Evolutionary conservation across 2,888 invertebrate species (phyloP).

Genomic region (Zaprionus obscuricornis): DNA sequence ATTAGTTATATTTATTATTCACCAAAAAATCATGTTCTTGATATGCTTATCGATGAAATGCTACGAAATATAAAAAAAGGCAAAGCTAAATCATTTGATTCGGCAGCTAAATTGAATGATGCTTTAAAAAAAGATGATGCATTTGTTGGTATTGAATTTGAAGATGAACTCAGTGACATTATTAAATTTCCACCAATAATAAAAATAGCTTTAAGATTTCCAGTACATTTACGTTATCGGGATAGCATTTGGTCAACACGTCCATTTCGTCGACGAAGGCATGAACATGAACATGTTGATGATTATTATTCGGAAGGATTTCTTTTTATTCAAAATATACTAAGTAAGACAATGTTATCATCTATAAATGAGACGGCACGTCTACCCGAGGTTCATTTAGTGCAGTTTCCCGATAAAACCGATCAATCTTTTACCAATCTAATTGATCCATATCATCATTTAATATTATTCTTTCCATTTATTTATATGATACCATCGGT

Average conservation of each 20-base stretch:
- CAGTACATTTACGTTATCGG: too few species aligned
- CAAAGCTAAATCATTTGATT: background rate
- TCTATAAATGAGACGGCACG: background rate
- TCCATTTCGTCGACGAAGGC: background rate
- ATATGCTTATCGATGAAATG: background rate
- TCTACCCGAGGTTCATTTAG: constrained; percentile 26
- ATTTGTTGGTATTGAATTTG: constrained; percentile 53
- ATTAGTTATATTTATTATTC: constrained; percentile 38
- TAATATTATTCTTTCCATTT: background rate
- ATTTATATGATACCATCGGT: constrained; percentile 24
- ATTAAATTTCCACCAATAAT: constrained; percentile 20
- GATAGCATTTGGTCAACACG: constrained; percentile 3
- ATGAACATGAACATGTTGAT: background rate
- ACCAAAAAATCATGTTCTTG: constrained; percentile 23
- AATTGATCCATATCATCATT: accelerated
- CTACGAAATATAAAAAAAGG: too few species aligned
- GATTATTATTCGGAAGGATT: constrained; percentile 43
- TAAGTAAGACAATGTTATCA: constrained; percentile 32
- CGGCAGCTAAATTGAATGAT: background rate
- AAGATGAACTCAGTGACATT: constrained; percentile 20
- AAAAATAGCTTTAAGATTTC: constrained; percentile 39
- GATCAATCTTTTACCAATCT: background rate
- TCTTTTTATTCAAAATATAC: constrained; percentile 25
- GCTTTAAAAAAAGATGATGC: constrained; percentile 10
- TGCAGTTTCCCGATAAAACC: constrained; percentile 13